A percentile compares a stretch with the other conserved stretches of the same genome.
Evolutionary conservation across 2,888 invertebrate genomes (phyloP).

Genomic region (Hermaeophaga mercurialis): DNA sequence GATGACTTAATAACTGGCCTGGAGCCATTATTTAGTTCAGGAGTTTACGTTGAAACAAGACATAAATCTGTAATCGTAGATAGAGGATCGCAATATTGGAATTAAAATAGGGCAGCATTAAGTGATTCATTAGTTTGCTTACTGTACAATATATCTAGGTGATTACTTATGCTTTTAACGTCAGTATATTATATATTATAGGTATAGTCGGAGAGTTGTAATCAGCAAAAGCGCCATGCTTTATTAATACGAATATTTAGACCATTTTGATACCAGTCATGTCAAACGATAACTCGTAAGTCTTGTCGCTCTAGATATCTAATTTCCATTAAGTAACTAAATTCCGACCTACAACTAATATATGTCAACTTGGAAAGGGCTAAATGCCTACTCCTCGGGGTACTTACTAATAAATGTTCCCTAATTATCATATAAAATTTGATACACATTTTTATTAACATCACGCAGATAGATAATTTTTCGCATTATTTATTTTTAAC

Average conservation of each 20-base stretch:
- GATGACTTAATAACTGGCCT: slow-evolving; percentile 30
- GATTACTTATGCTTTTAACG: slow-evolving; percentile 47
- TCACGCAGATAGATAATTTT: too few species aligned
- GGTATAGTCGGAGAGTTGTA: slow-evolving; percentile 40
- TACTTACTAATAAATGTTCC: too few species aligned
- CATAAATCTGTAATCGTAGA: slow-evolving; percentile 45
- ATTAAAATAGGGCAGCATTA: slow-evolving; percentile 44
- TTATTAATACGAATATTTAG: slow-evolving; percentile 44
- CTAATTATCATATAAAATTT: too few species aligned
- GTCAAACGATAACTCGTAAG: not conserved
- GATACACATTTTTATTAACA: too few species aligned
- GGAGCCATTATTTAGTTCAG: slow-evolving; percentile 35
- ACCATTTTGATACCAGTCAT: slow-evolving; percentile 12
- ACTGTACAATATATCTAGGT: slow-evolving; percentile 43
- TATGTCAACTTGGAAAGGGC: too few species aligned
- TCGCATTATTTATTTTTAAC: too few species aligned
- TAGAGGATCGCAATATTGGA: slow-evolving; percentile 43
- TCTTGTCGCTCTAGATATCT: too few species aligned
- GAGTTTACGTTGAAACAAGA: slow-evolving; percentile 44
- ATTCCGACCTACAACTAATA: too few species aligned
- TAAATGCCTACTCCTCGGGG: too few species aligned
- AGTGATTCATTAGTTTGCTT: slow-evolving; percentile 48
- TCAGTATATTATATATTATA: slow-evolving; percentile 43
- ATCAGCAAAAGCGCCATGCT: slow-evolving; percentile 43
- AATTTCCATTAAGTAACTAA: too few species aligned